phyloP scores from a whole-genome alignment of 2,888 invertebrate species.

The Drosophila setosimentum region DNA sequence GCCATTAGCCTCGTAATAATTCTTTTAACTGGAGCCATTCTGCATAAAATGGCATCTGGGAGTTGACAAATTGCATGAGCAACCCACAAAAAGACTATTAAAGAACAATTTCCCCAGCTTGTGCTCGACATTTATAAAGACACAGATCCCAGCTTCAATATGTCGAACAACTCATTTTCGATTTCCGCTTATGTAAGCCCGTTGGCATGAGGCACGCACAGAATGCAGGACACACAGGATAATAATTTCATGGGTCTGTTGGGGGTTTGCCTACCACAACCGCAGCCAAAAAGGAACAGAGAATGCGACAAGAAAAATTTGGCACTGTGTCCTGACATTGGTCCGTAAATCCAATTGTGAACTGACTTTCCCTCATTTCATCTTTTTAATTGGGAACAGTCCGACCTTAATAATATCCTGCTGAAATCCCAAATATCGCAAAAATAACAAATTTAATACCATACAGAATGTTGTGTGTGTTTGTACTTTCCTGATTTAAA shows the following conservation, averaged over 20 bases:
- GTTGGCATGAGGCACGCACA: conserved; percentile 28
- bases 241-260: conserved; percentile 23
- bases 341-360: conserved; percentile 72
- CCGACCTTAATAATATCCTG: conserved; percentile 65
- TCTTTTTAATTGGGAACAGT: conserved; percentile 66
- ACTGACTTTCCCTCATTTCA: conserved; percentile 33
- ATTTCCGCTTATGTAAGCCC: conserved; percentile 60
- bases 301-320: conserved; percentile 10
- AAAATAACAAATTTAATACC: conserved; percentile 3
- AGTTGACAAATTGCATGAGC: conserved; percentile 41
- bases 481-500: conserved; percentile 51
- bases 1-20: conserved; percentile 38
- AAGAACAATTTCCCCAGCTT: conserved; percentile 56
- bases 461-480: too few species aligned
- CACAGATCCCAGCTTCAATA: conserved; percentile 50
- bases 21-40: conserved; percentile 21
- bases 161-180: conserved; percentile 75
- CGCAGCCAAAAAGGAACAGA: conserved; percentile 13
- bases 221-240: conserved; percentile 23
- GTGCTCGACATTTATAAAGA: conserved; percentile 18
- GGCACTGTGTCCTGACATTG: conserved; percentile 35
- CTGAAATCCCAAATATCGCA: conserved; percentile 17
- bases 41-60: conserved; percentile 47
- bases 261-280: neutral
- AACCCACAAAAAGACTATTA: conserved; percentile 49